Percentiles rank a stretch among this genome's conserved stretches.
Conservation (phyloP, 2,113 vertebrate species). For the Cryptotis parvus region DNA sequence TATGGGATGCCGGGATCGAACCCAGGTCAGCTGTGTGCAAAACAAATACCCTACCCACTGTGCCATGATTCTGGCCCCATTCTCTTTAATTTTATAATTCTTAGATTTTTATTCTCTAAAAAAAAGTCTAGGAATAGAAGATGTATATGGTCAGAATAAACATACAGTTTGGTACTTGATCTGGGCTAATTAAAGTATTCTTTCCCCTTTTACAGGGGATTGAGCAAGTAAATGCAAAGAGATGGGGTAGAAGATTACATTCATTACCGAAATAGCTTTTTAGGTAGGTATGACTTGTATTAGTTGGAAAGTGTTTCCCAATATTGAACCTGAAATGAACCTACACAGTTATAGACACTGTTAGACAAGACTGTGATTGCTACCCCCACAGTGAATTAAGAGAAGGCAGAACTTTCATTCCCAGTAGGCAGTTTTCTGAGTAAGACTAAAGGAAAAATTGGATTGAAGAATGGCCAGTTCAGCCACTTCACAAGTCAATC, state of each 20-base stretch:
- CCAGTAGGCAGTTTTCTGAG: not conserved
- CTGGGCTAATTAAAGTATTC: not conserved
- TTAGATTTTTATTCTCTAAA: constrained; percentile 26
- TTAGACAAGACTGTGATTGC: not conserved
- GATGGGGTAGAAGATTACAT: not conserved
- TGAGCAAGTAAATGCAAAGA: constrained; percentile 10
- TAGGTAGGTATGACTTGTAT: constrained; percentile 20
- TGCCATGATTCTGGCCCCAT: too few species aligned
- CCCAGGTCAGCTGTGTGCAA: too few species aligned
- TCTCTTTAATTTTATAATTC: too few species aligned
- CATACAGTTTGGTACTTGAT: not conserved
- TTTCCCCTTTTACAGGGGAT: not conserved
- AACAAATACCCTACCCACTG: too few species aligned
- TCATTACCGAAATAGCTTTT: constrained; percentile 21
- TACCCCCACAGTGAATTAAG: not conserved
- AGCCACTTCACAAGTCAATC: not conserved
- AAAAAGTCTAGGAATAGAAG: too few species aligned
- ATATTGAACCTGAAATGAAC: constrained; percentile 8
- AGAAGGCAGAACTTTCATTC: not conserved
- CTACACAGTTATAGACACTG: not conserved
- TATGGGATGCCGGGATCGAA: too few species aligned
- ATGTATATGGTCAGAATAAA: too few species aligned
- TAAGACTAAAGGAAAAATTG: not conserved
- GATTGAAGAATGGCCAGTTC: not conserved
- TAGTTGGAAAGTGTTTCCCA: constrained; percentile 10